phyloP scores from a whole-genome alignment of 2,888 invertebrate species.

The Sinopyrophorus schimmeli region DNA sequence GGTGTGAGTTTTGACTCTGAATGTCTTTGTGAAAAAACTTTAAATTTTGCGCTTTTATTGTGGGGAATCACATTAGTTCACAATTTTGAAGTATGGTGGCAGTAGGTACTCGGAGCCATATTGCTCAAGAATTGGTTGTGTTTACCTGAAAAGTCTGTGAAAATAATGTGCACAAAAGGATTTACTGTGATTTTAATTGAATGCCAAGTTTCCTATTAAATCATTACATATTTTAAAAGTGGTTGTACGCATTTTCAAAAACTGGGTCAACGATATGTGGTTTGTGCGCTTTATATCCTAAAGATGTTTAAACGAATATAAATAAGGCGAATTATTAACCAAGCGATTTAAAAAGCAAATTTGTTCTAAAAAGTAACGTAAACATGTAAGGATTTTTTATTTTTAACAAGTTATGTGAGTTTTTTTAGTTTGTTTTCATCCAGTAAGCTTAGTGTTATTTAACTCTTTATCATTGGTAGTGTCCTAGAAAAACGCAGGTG shows the following conservation, averaged over 20 bases:
- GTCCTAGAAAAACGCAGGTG: conserved; percentile 13
- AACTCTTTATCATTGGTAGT: conserved; percentile 13
- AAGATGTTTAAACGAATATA: background rate
- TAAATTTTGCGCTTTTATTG: too few relatives aligned
- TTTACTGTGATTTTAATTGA: conserved; percentile 6
- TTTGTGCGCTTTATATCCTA: background rate
- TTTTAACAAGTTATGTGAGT: conserved; percentile 14
- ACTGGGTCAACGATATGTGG: too few relatives aligned
- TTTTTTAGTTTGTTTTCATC: conserved; percentile 11
- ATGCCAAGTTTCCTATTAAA: too few relatives aligned
- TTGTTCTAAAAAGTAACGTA: background rate
- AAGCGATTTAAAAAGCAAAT: background rate
- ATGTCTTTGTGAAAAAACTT: too few relatives aligned
- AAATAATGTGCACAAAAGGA: conserved; percentile 7
- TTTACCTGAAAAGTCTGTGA: conserved; percentile 18
- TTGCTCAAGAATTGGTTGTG: conserved; percentile 25
- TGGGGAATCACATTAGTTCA: too few relatives aligned
- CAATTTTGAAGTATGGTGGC: too few relatives aligned
- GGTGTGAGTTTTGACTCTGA: too few relatives aligned
- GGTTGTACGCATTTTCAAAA: background rate
- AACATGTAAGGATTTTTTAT: background rate
- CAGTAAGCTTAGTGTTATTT: conserved; percentile 7
- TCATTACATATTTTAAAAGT: background rate
- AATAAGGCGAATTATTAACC: background rate
- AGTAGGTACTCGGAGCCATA: conserved; percentile 25